Percentiles rank a stretch among this genome's conserved stretches.
These are phyloP conservation scores for Polypedilum vanderplanki DNA, from an alignment of 1,140 invertebrate genomes.

Conservation along the genomic window DNA sequence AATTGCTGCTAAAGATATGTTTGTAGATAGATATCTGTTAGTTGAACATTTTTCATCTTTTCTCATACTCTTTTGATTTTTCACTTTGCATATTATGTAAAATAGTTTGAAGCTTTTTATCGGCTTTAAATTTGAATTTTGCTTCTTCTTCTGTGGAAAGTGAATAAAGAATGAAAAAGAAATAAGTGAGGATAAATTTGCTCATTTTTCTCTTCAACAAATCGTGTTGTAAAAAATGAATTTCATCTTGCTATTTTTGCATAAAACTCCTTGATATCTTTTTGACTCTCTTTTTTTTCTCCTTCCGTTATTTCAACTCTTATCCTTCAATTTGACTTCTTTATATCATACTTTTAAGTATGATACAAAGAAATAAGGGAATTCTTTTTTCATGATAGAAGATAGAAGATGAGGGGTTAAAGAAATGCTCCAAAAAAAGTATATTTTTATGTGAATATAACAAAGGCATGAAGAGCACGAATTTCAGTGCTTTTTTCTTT, in stretches of 20 bases:
- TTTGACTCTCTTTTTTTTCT: too few relatives aligned
- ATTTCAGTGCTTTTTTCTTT: too few relatives aligned
- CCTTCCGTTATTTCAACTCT: too few relatives aligned
- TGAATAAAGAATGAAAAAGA: background rate
- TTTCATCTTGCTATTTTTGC: background rate
- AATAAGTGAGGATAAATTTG: background rate
- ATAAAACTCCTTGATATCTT: background rate
- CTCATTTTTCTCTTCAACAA: background rate
- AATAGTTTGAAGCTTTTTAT: conserved; percentile 7
- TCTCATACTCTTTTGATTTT: background rate
- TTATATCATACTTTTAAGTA: too few relatives aligned
- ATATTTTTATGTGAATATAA: too few relatives aligned
- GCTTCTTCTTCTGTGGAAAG: background rate
- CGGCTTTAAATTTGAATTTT: conserved; percentile 18
- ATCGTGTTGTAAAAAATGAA: background rate
- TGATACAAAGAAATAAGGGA: too few relatives aligned
- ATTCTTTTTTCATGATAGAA: too few relatives aligned
- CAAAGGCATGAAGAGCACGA: too few relatives aligned
- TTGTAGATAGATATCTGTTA: background rate
- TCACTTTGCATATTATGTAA: conserved; percentile 6
- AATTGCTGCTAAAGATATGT: too few relatives aligned
- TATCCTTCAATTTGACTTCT: too few relatives aligned
- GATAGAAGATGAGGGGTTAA: too few relatives aligned
- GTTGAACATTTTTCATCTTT: conserved; percentile 11
- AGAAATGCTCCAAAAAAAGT: too few relatives aligned